Conservation (phyloP, 2,888 invertebrate genomes). For the Cosmopolites sordidus region DNA sequence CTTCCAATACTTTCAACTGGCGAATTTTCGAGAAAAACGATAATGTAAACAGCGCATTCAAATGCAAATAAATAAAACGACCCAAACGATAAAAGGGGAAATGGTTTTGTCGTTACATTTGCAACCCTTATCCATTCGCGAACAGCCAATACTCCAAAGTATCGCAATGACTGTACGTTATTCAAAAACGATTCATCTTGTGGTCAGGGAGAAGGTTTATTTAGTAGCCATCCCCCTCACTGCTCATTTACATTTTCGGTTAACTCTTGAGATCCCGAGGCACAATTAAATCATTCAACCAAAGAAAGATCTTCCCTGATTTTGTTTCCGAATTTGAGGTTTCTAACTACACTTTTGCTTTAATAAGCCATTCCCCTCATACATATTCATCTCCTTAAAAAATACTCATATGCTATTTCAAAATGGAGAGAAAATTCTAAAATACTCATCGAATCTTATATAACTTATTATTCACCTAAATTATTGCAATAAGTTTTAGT, state of each 20-base stretch:
- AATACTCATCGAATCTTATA: no score
- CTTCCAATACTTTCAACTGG: neutral
- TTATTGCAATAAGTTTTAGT: no score
- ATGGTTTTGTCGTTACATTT: conserved; percentile 30
- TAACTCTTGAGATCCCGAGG: conserved; percentile 35
- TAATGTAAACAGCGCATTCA: conserved; percentile 23
- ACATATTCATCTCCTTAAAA: neutral
- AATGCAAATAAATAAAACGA: conserved; percentile 26
- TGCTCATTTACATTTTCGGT: conserved; percentile 40
- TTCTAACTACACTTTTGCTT: neutral
- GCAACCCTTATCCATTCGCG: conserved; percentile 32
- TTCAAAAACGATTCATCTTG: conserved; percentile 43
- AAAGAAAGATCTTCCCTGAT: conserved; percentile 29
- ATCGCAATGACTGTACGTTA: conserved; percentile 41
- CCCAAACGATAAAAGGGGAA: conserved; percentile 24
- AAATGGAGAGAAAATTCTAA: no score
- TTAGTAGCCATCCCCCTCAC: conserved; percentile 31
- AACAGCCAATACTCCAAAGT: conserved; percentile 34
- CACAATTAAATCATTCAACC: conserved; percentile 39
- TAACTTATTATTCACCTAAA: no score
- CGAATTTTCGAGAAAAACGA: conserved; percentile 16
- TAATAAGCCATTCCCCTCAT: neutral
- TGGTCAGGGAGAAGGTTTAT: conserved; percentile 38
- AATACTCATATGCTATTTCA: no score
- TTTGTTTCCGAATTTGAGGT: neutral